phyloP scores from a whole-genome alignment of 2,797 vertebrate genomes.

The Danio choprae region DNA sequence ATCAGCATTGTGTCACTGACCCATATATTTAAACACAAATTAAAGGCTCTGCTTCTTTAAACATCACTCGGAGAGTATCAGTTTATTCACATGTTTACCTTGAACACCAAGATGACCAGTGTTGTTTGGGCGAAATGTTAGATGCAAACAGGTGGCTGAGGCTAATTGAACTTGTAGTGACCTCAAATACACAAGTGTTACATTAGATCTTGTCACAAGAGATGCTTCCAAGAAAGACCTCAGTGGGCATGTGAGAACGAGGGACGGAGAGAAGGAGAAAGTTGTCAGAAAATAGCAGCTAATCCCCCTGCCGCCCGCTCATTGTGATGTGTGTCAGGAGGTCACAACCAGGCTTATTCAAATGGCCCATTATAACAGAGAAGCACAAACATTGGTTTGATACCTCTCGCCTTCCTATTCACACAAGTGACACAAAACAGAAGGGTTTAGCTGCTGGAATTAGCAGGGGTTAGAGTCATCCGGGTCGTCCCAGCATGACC shows the following conservation, averaged over 20 bases:
- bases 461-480: slow-evolving; percentile 40
- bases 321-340: slow-evolving; percentile 62
- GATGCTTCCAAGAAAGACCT: slow-evolving; percentile 43
- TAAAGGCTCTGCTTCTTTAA: not conserved
- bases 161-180: slow-evolving; percentile 44
- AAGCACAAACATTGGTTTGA: slow-evolving; percentile 62
- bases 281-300: slow-evolving; percentile 51
- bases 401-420: slow-evolving; percentile 55
- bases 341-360: slow-evolving; percentile 62
- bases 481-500: slow-evolving; percentile 8
- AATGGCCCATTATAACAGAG: slow-evolving; percentile 65
- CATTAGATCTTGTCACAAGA: slow-evolving; percentile 41
- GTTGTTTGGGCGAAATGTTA: slow-evolving; percentile 41
- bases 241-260: slow-evolving; percentile 14
- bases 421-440: slow-evolving; percentile 60
- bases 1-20: not conserved
- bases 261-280: not conserved
- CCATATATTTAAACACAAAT: not conserved
- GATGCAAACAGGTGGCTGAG: slow-evolving; percentile 47
- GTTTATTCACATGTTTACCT: slow-evolving; percentile 26
- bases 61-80: slow-evolving; percentile 3
- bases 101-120: slow-evolving; percentile 30
- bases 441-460: slow-evolving; percentile 55
- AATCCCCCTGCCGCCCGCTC: slow-evolving; percentile 57
- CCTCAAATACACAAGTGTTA: slow-evolving; percentile 40